These are phyloP conservation scores for Hiodon alosoides DNA, from an alignment of 2,113 vertebrate genomes.

Conservation along the genomic window DNA sequence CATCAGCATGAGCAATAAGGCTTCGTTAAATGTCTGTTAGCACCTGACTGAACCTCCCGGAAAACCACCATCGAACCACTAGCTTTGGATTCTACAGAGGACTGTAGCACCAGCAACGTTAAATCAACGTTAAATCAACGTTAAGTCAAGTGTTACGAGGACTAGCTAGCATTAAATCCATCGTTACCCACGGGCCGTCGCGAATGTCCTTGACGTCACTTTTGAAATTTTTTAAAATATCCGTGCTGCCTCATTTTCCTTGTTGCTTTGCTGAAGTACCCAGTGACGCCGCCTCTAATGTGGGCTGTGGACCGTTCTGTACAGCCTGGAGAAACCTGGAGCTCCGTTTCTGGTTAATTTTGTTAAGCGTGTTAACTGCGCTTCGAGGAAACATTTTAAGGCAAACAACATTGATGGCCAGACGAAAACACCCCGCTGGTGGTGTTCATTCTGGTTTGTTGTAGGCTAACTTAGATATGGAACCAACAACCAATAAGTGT, in stretches of 20 bases:
- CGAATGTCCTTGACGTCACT: conserved; percentile 33
- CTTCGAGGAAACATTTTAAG: no score
- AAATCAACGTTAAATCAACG: no score
- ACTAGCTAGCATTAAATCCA: background rate
- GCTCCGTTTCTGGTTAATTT: no score
- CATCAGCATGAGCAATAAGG: conserved; percentile 50
- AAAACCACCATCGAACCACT: conserved; percentile 13
- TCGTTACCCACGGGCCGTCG: conserved; percentile 23
- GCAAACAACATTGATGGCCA: background rate
- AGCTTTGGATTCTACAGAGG: conserved; percentile 6
- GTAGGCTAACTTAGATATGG: no score
- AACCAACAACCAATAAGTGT: no score
- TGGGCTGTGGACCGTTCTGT: background rate
- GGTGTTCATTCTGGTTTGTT: background rate
- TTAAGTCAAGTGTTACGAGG: no score
- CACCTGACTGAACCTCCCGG: conserved; percentile 18
- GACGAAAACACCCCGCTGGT: no score
- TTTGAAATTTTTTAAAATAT: conserved; percentile 12
- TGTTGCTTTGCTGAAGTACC: conserved; percentile 1
- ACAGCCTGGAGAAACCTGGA: no score
- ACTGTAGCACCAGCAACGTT: background rate
- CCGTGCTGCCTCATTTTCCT: conserved; percentile 2
- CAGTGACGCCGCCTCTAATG: background rate
- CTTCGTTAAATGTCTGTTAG: conserved; percentile 32
- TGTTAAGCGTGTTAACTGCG: no score